phyloP scores from a whole-genome alignment of 1,140 invertebrate genomes.

The Pissodes strobi region DNA sequence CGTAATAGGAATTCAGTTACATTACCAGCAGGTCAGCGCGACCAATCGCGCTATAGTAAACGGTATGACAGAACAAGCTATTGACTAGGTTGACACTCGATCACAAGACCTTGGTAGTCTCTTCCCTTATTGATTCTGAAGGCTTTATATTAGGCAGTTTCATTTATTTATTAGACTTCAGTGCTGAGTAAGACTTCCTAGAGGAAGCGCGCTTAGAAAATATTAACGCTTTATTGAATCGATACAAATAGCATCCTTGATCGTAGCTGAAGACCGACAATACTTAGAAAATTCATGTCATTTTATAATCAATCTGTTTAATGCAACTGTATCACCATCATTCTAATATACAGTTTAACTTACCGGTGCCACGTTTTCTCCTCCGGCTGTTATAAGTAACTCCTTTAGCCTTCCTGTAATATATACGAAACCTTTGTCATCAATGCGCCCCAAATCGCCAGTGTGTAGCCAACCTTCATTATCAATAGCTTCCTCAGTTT shows the following conservation, averaged over 20 bases:
- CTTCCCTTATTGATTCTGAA: no score
- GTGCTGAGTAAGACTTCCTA: no score
- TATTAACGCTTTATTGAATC: not conserved
- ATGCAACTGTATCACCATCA: not conserved
- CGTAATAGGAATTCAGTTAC: no score
- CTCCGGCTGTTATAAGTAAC: constrained; percentile 90
- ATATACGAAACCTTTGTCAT: constrained; percentile 70
- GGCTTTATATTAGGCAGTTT: no score
- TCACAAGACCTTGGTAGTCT: no score
- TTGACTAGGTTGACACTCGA: no score
- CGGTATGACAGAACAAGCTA: no score
- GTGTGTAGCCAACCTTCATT: constrained; percentile 78
- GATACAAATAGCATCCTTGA: not conserved
- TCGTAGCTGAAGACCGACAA: not conserved
- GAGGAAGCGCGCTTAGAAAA: no score
- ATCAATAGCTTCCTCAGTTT: constrained; percentile 69
- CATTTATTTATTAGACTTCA: no score
- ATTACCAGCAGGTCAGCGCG: no score
- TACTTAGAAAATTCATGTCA: not conserved
- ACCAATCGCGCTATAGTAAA: no score
- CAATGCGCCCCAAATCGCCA: constrained; percentile 78
- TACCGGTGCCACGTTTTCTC: constrained; percentile 87
- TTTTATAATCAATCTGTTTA: not conserved
- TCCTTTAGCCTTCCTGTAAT: constrained; percentile 88
- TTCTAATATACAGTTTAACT: not conserved